Evolutionary conservation across 1,140 invertebrate genomes (phyloP).

Genomic region (Nephotettix cincticeps): DNA sequence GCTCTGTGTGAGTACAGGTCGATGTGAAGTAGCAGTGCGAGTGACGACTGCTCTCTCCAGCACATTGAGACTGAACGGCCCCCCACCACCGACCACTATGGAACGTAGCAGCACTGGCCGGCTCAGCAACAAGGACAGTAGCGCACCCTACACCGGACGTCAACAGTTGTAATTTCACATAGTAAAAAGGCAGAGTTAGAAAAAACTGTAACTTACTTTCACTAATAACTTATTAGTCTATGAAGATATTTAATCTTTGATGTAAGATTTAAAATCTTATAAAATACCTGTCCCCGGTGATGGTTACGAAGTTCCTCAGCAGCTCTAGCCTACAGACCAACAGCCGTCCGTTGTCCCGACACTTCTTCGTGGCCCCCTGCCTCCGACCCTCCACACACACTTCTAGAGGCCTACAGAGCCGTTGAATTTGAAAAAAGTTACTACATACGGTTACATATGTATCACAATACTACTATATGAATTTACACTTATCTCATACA

Average conservation of each 20-base stretch:
- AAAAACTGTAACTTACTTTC: too few species aligned
- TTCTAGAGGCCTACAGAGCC: conserved; percentile 65
- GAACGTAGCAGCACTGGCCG: conserved; percentile 68
- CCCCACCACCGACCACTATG: conserved; percentile 69
- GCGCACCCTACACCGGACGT: conserved; percentile 69
- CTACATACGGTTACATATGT: too few species aligned
- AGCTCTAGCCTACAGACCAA: conserved; percentile 29
- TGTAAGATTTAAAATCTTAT: too few species aligned
- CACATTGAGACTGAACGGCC: conserved; percentile 61
- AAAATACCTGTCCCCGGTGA: conserved; percentile 22
- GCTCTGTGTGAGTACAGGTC: conserved; percentile 25
- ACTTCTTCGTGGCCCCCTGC: conserved; percentile 79
- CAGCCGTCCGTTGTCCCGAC: conserved; percentile 46
- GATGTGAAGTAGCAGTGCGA: conserved; percentile 1
- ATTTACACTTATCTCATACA: too few species aligned
- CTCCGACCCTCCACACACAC: conserved; percentile 78
- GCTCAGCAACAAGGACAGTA: conserved; percentile 67
- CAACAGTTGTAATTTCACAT: too few species aligned
- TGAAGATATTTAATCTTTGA: too few species aligned
- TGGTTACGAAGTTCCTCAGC: conserved; percentile 23
- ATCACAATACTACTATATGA: too few species aligned
- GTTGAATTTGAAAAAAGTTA: too few species aligned
- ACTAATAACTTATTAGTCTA: too few species aligned
- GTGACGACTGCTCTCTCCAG: conserved; percentile 54
- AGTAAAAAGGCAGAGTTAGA: too few species aligned